Percentiles rank a stretch among this genome's conserved stretches.
Evolutionary conservation across 2,888 invertebrate genomes (phyloP).

Genomic region (Chironomus riparius): DNA sequence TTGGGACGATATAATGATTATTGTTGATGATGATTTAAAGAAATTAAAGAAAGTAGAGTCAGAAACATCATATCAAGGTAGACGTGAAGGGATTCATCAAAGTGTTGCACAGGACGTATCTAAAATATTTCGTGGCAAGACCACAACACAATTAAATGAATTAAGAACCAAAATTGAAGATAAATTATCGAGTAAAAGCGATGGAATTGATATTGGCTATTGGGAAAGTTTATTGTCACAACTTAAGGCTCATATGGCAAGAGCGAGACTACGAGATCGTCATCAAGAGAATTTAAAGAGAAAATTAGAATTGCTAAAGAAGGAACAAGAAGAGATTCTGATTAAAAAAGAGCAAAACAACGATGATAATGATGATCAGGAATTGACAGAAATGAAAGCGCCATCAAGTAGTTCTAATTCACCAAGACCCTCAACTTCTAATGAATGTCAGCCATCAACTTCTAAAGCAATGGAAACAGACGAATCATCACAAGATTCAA

Average conservation of each 20-base stretch:
- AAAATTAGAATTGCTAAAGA: conserved; percentile 83
- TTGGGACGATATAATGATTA: conserved; percentile 93
- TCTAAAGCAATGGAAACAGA: conserved; percentile 4
- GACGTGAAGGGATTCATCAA: conserved; percentile 65
- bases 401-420: conserved; percentile 21
- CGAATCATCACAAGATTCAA: conserved; percentile 21
- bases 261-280: conserved; percentile 81
- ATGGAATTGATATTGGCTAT: conserved; percentile 92
- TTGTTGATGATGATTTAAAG: conserved; percentile 85
- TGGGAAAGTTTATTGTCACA: conserved; percentile 97
- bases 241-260: conserved; percentile 89
- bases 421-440: conserved; percentile 26
- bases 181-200: conserved; percentile 74
- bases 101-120: conserved; percentile 86
- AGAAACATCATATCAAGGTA: conserved; percentile 45
- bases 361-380: conserved; percentile 30
- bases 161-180: conserved; percentile 76
- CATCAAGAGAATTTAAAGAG: conserved; percentile 83
- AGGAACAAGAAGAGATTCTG: conserved; percentile 60
- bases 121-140: conserved; percentile 86
- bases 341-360: conserved; percentile 33
- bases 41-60: conserved; percentile 70
- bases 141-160: conserved; percentile 72
- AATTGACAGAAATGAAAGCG: no score
- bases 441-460: conserved; percentile 28